A percentile compares a stretch with the other conserved stretches of the same genome.
Evolutionary conservation across 2,888 invertebrate species (phyloP).

Genomic region (Neocrepidodera transversa): DNA sequence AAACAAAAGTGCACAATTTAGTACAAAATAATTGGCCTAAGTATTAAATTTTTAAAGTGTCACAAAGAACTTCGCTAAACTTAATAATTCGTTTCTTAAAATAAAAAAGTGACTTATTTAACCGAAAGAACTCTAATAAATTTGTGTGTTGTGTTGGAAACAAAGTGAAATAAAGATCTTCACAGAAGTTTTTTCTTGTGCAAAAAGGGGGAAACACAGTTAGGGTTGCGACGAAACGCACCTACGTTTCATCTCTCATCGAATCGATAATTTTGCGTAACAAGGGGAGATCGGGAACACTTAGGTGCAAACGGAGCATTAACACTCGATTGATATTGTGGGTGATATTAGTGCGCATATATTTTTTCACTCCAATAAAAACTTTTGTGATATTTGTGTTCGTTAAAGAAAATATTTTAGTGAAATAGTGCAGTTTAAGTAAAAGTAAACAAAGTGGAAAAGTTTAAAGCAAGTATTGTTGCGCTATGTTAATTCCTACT

Average conservation of each 20-base stretch:
- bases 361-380: no score
- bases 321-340: no score
- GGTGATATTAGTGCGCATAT: no score
- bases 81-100: no score
- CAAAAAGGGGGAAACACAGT: conserved; percentile 21
- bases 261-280: conserved; percentile 28
- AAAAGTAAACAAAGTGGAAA: background rate
- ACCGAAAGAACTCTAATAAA: no score
- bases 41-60: no score
- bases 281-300: conserved; percentile 8
- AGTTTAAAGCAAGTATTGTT: no score
- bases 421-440: conserved; percentile 13
- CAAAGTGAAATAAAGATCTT: conserved; percentile 20
- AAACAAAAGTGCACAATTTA: conserved; percentile 13
- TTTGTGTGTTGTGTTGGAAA: background rate
- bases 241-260: conserved; percentile 5
- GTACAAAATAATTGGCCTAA: conserved; percentile 9
- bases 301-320: conserved; percentile 4
- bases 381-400: conserved; percentile 20
- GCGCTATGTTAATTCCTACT: conserved; percentile 58
- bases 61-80: no score
- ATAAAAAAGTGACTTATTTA: no score
- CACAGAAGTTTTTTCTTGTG: conserved; percentile 12
- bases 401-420: no score
- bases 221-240: conserved; percentile 23